Percentiles rank a stretch among this genome's conserved stretches.
Conservation (phyloP, 2,888 invertebrate species). For the Cataglyphis livida region DNA sequence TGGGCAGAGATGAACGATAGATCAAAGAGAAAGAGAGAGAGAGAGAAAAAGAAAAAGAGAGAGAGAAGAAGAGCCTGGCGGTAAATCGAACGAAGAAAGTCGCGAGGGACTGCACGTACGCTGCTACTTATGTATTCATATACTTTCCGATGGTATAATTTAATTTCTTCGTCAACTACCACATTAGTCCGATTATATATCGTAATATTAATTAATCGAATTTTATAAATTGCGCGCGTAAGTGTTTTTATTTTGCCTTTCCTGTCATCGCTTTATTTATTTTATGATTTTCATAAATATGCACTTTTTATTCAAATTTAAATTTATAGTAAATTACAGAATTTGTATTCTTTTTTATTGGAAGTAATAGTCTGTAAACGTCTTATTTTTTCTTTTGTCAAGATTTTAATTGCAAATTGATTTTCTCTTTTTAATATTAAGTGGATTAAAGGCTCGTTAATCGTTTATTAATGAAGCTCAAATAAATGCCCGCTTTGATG, state of each 20-base stretch:
- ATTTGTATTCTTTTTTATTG: background rate
- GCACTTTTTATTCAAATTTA: background rate
- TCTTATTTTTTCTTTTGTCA: background rate
- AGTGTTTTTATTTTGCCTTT: background rate
- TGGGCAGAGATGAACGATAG: slow-evolving; percentile 64
- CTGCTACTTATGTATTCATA: slow-evolving; percentile 37
- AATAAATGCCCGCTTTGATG: slow-evolving; percentile 22
- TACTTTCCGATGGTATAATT: slow-evolving; percentile 33
- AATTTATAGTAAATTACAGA: background rate
- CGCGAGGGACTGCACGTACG: slow-evolving; percentile 16
- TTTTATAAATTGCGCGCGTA: background rate
- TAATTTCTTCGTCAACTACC: slow-evolving; percentile 37
- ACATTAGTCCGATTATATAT: slow-evolving; percentile 29
- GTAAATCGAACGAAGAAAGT: slow-evolving; percentile 6
- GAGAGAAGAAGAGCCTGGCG: background rate
- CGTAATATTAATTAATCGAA: slow-evolving; percentile 44
- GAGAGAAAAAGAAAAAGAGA: background rate
- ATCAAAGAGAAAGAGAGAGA: slow-evolving; percentile 8
- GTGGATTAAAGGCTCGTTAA: background rate
- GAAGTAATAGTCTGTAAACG: background rate
- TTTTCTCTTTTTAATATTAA: background rate
- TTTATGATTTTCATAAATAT: background rate
- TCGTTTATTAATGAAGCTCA: background rate
- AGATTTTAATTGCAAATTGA: background rate
- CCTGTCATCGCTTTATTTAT: background rate